These are phyloP conservation scores for Zeugodacus cucurbitae DNA, from an alignment of 1,140 invertebrate species.

Conservation along the genomic window DNA sequence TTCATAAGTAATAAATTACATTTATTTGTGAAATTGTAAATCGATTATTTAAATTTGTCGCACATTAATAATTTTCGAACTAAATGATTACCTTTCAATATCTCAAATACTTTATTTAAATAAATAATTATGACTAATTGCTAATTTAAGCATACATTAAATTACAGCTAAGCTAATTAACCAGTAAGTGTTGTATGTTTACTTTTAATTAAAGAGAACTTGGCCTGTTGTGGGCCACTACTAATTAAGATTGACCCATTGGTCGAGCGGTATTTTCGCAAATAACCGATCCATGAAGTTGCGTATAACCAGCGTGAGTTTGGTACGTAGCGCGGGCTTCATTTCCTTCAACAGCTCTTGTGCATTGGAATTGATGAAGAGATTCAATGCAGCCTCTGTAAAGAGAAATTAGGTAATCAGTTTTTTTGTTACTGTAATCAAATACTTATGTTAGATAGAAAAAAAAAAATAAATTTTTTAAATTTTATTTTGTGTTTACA, in stretches of 20 bases:
- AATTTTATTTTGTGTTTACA: too few species aligned
- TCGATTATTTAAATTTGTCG: neutral
- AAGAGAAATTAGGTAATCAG: conserved; percentile 46
- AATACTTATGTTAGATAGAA: too few species aligned
- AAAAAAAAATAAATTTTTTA: too few species aligned
- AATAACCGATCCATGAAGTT: conserved; percentile 81
- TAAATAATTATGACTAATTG: conserved; percentile 5
- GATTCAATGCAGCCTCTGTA: conserved; percentile 82
- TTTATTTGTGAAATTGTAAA: neutral
- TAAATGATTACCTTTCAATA: neutral
- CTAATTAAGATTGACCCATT: conserved; percentile 69
- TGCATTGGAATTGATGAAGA: conserved; percentile 85
- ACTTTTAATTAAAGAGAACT: too few species aligned
- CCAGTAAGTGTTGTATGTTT: conserved; percentile 29
- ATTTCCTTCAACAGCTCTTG: conserved; percentile 86
- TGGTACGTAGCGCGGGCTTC: conserved; percentile 83
- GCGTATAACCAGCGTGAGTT: conserved; percentile 78
- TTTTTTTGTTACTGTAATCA: too few species aligned
- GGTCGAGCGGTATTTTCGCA: conserved; percentile 79
- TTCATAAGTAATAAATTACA: neutral
- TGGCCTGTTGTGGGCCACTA: neutral
- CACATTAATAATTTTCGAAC: neutral
- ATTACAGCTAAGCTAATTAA: conserved; percentile 34
- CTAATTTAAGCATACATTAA: neutral
- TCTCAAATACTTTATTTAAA: neutral